phyloP scores from a whole-genome alignment of 2,888 invertebrate genomes.

The Saturnia pavonia region DNA sequence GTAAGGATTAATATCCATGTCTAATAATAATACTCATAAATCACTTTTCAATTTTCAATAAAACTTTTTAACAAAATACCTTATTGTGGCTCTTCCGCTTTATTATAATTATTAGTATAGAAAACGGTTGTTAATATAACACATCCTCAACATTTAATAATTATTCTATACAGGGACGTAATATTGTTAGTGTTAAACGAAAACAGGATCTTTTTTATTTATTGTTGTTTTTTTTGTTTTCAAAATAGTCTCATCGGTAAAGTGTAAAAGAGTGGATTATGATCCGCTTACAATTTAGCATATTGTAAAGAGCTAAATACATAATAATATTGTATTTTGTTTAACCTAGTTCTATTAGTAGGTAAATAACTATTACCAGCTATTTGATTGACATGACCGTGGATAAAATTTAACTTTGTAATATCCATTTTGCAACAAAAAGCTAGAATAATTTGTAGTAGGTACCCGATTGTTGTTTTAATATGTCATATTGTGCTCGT shows the following conservation, averaged over 20 bases:
- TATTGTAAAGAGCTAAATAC: background rate
- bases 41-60: too few relatives aligned
- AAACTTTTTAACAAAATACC: too few relatives aligned
- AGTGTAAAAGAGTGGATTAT: too few relatives aligned
- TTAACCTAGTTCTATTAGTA: background rate
- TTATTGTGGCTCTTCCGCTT: too few relatives aligned
- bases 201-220: too few relatives aligned
- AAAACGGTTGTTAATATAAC: too few relatives aligned
- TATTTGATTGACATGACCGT: background rate
- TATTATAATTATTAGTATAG: too few relatives aligned
- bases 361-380: background rate
- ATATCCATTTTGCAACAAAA: constrained; percentile 8
- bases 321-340: background rate
- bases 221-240: too few relatives aligned
- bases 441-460: background rate
- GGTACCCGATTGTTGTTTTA: background rate
- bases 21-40: too few relatives aligned
- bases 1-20: too few relatives aligned
- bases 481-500: background rate
- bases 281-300: background rate
- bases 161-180: background rate
- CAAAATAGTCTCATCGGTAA: too few relatives aligned
- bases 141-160: too few relatives aligned
- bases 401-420: background rate
- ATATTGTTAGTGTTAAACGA: background rate